Percentiles rank a stretch among this genome's conserved stretches.
Evolutionary conservation across 2,113 vertebrate genomes (phyloP).

Genomic region (Pandion haliaetus): DNA sequence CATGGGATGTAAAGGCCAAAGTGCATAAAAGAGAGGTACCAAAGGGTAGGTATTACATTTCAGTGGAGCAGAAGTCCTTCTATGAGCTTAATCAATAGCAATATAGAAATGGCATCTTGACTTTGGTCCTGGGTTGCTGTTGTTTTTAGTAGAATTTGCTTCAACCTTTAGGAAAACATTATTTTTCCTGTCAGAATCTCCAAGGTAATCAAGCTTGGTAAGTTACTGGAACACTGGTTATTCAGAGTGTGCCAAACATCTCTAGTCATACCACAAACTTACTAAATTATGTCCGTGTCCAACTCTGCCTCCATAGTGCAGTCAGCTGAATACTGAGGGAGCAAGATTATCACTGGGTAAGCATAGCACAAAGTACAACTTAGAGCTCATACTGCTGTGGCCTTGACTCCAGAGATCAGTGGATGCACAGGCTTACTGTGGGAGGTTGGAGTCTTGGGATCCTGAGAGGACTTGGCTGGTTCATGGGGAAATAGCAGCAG

Average conservation of each 20-base stretch:
- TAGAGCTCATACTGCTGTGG: neutral
- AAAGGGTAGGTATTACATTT: neutral
- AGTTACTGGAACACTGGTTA: neutral
- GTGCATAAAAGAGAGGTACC: neutral
- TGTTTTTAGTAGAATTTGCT: neutral
- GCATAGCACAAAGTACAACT: neutral
- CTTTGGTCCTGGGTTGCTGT: neutral
- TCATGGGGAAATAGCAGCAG: neutral
- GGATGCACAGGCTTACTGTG: neutral
- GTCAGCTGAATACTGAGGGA: neutral
- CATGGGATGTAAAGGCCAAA: neutral
- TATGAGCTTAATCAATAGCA: neutral
- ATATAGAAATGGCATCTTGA: neutral
- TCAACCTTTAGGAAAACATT: slow-evolving; percentile 18
- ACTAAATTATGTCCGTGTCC: neutral
- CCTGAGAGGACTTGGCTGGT: neutral
- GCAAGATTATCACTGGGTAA: neutral
- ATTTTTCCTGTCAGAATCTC: slow-evolving; percentile 13
- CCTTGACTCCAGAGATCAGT: neutral
- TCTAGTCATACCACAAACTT: neutral
- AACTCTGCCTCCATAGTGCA: neutral
- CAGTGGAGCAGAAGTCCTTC: neutral
- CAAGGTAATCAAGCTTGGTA: neutral
- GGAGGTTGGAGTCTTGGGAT: neutral
- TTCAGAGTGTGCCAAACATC: neutral